A percentile compares a stretch with the other conserved stretches of the same genome.
Conservation (phyloP, 2,797 vertebrate species). For the Choloepus didactylus region DNA sequence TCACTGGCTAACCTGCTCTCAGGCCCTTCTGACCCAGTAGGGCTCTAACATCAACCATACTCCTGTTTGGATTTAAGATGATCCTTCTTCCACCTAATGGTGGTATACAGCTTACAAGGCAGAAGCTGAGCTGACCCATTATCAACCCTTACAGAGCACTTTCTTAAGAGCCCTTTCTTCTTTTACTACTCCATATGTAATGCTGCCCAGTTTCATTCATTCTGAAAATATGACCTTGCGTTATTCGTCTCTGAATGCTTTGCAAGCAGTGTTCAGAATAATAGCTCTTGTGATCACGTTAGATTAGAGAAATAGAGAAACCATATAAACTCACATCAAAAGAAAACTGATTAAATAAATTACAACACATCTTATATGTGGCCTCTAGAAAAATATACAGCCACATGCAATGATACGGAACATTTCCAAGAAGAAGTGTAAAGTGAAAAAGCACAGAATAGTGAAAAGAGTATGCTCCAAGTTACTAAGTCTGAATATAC, state of each 20-base stretch:
- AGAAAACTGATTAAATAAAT: conserved; percentile 2
- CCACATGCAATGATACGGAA: background rate
- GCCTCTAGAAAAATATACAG: background rate
- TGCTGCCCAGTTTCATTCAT: conserved; percentile 21
- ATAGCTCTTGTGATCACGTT: background rate
- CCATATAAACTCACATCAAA: background rate
- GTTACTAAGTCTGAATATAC: background rate
- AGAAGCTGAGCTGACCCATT: background rate
- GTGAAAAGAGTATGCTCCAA: background rate
- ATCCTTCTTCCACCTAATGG: background rate
- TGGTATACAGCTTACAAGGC: background rate
- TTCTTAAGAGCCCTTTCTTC: background rate
- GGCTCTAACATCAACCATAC: background rate
- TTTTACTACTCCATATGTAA: background rate
- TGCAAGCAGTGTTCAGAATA: background rate
- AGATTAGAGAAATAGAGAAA: background rate
- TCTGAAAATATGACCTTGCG: background rate
- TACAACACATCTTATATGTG: background rate
- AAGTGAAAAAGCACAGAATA: background rate
- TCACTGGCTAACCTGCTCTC: background rate
- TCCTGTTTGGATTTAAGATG: background rate
- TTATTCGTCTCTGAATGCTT: background rate
- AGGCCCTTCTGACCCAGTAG: background rate
- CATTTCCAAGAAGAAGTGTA: background rate
- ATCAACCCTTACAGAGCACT: background rate